Evolutionary conservation across 1,140 invertebrate genomes (phyloP).

Genomic region (Drosophila tropicalis): DNA sequence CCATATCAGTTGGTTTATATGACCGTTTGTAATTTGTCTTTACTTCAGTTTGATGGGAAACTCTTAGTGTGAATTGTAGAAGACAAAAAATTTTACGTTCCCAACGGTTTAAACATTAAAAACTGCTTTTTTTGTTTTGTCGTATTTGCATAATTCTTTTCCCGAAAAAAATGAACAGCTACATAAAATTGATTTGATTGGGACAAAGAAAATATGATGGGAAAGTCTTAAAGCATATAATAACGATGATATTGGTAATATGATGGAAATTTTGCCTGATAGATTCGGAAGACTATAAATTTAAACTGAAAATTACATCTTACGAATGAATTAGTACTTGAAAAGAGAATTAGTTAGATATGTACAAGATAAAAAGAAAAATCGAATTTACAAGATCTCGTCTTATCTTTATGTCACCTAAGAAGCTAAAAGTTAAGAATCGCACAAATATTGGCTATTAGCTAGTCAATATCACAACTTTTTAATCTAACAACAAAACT

Average conservation of each 20-base stretch:
- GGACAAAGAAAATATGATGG: not conserved
- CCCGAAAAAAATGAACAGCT: not conserved
- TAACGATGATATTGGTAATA: not conserved
- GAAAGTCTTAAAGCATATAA: not conserved
- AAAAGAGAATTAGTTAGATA: too few species aligned
- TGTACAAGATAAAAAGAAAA: too few species aligned
- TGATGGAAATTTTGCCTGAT: not conserved
- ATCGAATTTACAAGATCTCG: too few species aligned
- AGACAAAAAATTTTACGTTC: not conserved
- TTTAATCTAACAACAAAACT: not conserved
- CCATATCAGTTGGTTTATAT: conserved; percentile 1
- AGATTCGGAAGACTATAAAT: not conserved
- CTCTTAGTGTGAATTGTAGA: conserved; percentile 3
- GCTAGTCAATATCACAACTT: not conserved
- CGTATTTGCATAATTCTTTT: conserved; percentile 1
- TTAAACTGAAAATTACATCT: too few species aligned
- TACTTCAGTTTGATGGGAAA: conserved; percentile 1
- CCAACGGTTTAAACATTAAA: conserved; percentile 2
- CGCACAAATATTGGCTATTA: too few species aligned
- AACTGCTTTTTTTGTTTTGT: not conserved
- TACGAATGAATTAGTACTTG: too few species aligned
- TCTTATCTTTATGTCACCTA: too few species aligned
- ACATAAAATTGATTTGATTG: not conserved
- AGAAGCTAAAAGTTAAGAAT: too few species aligned
- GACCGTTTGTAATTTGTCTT: conserved; percentile 7